Evolutionary conservation across 2,797 vertebrate genomes (phyloP), one percentile per base, ranked within the genome.

Genomic region (Chromobotia macracanthus): DNA sequence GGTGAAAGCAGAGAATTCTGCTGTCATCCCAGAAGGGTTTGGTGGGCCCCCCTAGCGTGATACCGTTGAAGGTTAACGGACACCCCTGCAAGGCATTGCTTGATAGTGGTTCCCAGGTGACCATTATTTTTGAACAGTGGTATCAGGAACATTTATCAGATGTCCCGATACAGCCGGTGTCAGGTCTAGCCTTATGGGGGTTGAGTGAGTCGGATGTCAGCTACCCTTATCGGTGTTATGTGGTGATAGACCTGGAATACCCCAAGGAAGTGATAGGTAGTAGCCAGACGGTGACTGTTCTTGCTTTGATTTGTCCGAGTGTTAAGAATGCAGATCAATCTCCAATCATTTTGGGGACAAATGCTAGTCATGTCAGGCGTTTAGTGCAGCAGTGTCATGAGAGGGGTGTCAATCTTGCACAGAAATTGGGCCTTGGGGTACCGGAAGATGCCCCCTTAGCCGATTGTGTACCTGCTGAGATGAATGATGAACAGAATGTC

Each of bases 61-160:
- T 81, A 4, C 79, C 19, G 8, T 21, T 83, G 38, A 80, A 64
- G 3, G 23, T 81, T 1, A 80, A 73, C 70, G 68, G 76, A 6
- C 28, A 74, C 5, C 60, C 35, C n/a, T 72, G 73, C 7, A 46
- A 12, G 31, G 73, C 73, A 0, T 12, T 72, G 8, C 9, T 83
- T 3, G 72, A 76, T n/a, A 82, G 80, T 76, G 80, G 80, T 25
- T 84, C 79, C 18, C 82, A 81, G 38, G 58, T 82, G 5, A 82
- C 63, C 0, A 84, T 76, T 9, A 84, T 82, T 0, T 82, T 82
- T 58, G 72, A 82, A 21, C 50, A 19, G 0, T 72, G 76, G 67
- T 82, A 73, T 50, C 31, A 74, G 16, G 67, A 64, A 9, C 23
- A 78, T 23, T 18, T 82, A 21, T 44, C 50, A 13, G 51, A 79